phyloP scores from a whole-genome alignment of 2,113 vertebrate species.

The Leucoraja erinaceus region DNA sequence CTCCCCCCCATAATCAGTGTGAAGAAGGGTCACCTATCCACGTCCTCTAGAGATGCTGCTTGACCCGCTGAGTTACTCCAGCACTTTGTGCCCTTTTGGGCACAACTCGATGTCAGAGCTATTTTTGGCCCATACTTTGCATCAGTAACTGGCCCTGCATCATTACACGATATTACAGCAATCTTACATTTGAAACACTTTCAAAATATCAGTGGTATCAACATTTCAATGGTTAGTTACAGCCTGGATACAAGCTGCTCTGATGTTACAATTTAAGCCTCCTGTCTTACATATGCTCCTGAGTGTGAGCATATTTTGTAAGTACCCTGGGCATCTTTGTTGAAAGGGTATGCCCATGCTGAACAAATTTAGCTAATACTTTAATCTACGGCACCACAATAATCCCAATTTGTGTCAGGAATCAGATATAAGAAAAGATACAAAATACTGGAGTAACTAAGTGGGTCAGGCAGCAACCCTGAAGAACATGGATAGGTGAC shows the following conservation, averaged over 20 bases:
- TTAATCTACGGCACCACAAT: neutral
- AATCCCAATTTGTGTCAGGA: neutral
- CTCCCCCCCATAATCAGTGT: too few species aligned
- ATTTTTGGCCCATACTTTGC: neutral
- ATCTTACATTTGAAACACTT: neutral
- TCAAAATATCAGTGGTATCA: neutral
- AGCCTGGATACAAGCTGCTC: neutral
- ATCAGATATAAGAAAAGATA: neutral
- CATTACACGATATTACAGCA: neutral
- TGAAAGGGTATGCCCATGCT: neutral
- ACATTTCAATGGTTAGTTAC: neutral
- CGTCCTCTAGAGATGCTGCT: too few species aligned
- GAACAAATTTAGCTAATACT: neutral
- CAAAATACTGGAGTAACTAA: too few species aligned
- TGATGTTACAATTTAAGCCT: neutral
- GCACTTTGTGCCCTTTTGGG: too few species aligned
- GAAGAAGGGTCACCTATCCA: too few species aligned
- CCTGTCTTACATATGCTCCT: neutral
- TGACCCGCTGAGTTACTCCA: too few species aligned
- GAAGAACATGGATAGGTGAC: too few species aligned
- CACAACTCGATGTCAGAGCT: neutral
- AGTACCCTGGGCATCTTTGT: neutral
- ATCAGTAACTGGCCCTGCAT: neutral
- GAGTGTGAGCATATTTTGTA: neutral
- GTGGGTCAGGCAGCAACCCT: too few species aligned